phyloP scores from a whole-genome alignment of 2,797 vertebrate genomes.

The Premnoplex brunnescens region DNA sequence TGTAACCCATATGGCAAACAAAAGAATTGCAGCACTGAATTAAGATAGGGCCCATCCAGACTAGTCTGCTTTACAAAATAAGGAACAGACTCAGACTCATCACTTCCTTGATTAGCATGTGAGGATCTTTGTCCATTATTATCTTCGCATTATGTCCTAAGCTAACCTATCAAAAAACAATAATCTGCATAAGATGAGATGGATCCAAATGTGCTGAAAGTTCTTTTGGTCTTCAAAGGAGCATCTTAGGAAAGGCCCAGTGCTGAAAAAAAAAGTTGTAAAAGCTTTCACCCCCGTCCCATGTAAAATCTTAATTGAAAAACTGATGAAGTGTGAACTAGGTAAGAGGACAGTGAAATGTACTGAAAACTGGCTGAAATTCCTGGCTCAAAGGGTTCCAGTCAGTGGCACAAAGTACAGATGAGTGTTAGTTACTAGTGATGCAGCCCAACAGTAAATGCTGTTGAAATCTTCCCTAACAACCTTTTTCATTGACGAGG shows the following conservation, averaged over 20 bases:
- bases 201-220: not conserved
- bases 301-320: not conserved
- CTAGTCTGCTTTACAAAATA: not conserved
- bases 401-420: not conserved
- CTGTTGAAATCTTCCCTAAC: not conserved
- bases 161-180: not conserved
- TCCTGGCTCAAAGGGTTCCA: not conserved
- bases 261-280: not conserved
- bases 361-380: not conserved
- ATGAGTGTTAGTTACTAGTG: not conserved
- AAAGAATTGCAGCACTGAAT: not conserved
- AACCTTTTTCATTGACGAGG: not conserved
- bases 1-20: not conserved
- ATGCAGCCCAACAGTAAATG: not conserved
- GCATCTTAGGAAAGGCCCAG: not conserved
- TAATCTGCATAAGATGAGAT: not conserved
- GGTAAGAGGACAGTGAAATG: not conserved
- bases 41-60: not conserved
- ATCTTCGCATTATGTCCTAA: not conserved
- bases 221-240: not conserved
- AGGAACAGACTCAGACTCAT: not conserved
- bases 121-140: not conserved
- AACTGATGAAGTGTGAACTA: not conserved
- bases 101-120: accelerated
- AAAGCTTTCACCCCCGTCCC: not conserved